Percentiles rank a stretch among this genome's conserved stretches.
Conservation (phyloP, 2,888 invertebrate genomes). For the Leucophenga maculata region DNA sequence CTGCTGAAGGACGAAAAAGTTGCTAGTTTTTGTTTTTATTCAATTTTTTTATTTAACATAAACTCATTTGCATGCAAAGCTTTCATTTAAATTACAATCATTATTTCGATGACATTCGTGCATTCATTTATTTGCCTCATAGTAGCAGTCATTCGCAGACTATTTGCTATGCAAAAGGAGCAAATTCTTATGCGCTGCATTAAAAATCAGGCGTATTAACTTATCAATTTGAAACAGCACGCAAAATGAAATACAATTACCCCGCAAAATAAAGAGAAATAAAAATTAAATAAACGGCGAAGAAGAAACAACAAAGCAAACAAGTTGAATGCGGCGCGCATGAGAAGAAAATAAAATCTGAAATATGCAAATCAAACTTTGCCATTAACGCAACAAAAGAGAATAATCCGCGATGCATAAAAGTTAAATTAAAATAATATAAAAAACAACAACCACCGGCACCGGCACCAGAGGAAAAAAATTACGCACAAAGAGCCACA, state of each 20-base stretch:
- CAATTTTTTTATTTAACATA: not conserved
- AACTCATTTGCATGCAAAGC: slow-evolving; percentile 17
- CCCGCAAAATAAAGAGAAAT: slow-evolving; percentile 27
- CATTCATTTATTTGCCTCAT: too few relatives aligned
- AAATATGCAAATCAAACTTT: slow-evolving; percentile 19
- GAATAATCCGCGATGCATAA: slow-evolving; percentile 52
- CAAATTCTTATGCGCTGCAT: too few relatives aligned
- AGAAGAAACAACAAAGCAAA: slow-evolving; percentile 42
- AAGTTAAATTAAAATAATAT: slow-evolving; percentile 62
- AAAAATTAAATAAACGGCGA: slow-evolving; percentile 42
- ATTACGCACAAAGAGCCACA: slow-evolving; percentile 62
- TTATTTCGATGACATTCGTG: not conserved
- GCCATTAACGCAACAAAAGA: slow-evolving; percentile 23
- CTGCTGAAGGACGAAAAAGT: not conserved
- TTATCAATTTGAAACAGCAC: not conserved
- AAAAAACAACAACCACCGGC: slow-evolving; percentile 34
- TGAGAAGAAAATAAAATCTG: slow-evolving; percentile 12
- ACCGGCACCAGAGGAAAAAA: slow-evolving; percentile 44
- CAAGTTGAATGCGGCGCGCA: not conserved
- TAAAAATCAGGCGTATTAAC: too few relatives aligned
- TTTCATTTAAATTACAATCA: slow-evolving; percentile 18
- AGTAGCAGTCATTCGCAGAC: too few relatives aligned
- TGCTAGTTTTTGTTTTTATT: not conserved
- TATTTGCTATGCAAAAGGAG: too few relatives aligned
- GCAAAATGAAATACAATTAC: not conserved